Evolutionary conservation across 2,797 vertebrate species (phyloP).

Genomic region (Merluccius polli): DNA sequence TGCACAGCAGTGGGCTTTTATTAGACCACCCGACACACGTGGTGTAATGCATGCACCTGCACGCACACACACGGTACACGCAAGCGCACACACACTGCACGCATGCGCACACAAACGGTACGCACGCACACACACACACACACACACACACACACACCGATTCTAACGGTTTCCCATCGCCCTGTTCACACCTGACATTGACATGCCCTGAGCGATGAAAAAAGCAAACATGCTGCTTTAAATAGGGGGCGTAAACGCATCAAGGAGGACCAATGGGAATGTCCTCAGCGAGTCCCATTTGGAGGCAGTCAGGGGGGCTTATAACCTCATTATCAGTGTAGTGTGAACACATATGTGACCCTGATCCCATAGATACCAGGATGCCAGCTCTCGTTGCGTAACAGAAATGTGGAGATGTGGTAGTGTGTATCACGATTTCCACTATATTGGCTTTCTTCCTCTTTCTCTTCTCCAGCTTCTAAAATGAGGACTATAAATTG

Average conservation of each 20-base stretch:
- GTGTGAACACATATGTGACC: background rate
- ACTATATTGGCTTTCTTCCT: background rate
- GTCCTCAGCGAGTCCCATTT: background rate
- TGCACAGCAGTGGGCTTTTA: background rate
- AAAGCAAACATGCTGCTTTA: background rate
- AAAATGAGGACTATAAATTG: background rate
- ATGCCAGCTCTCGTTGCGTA: background rate
- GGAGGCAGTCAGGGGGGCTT: background rate
- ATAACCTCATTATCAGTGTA: background rate
- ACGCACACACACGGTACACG: background rate
- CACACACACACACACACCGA: background rate
- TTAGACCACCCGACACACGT: background rate
- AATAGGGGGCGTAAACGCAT: background rate
- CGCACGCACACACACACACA: too few species aligned
- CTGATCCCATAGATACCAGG: background rate
- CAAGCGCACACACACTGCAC: background rate
- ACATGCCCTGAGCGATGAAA: background rate
- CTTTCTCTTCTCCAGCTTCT: background rate
- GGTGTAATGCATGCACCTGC: background rate
- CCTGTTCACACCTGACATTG: background rate
- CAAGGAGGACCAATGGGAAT: background rate
- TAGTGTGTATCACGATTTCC: background rate
- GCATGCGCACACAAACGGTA: background rate
- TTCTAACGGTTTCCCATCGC: background rate
- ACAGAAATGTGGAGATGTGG: background rate